phyloP scores from a whole-genome alignment of 2,113 vertebrate genomes.

The Prietella phreatophila region DNA sequence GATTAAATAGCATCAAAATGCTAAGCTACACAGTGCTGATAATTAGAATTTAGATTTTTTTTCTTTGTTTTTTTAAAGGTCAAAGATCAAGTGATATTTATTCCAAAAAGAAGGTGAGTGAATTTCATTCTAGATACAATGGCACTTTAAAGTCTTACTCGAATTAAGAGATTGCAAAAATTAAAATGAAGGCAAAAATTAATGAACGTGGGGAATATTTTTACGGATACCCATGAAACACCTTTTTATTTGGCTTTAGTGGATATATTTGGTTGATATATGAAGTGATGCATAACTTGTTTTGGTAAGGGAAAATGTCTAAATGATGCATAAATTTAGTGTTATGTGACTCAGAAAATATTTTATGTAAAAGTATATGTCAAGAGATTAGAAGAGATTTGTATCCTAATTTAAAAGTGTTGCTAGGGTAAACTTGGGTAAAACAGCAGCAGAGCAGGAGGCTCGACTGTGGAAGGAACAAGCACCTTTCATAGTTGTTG shows the following conservation, averaged over 20 bases:
- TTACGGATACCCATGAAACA: background rate
- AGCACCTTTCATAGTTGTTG: background rate
- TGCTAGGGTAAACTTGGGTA: background rate
- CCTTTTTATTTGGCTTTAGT: background rate
- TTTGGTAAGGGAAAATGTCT: background rate
- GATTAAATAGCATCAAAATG: background rate
- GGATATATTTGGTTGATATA: background rate
- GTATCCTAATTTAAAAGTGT: background rate
- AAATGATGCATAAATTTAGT: background rate
- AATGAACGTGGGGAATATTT: background rate
- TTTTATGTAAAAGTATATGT: no score
- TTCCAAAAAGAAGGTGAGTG: slow-evolving; percentile 40
- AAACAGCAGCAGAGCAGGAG: background rate
- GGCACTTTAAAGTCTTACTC: background rate
- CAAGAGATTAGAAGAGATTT: background rate
- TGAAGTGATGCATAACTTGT: background rate
- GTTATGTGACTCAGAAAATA: background rate
- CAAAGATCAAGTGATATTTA: background rate
- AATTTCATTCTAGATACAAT: background rate
- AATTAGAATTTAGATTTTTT: background rate
- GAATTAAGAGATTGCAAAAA: background rate
- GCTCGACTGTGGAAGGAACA: background rate
- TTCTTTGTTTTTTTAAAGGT: background rate
- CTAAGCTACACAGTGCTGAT: background rate
- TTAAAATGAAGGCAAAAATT: background rate